Base-by-base conservation (phyloP, 2,113 vertebrate genomes). In the Bos javanicus region DNA sequence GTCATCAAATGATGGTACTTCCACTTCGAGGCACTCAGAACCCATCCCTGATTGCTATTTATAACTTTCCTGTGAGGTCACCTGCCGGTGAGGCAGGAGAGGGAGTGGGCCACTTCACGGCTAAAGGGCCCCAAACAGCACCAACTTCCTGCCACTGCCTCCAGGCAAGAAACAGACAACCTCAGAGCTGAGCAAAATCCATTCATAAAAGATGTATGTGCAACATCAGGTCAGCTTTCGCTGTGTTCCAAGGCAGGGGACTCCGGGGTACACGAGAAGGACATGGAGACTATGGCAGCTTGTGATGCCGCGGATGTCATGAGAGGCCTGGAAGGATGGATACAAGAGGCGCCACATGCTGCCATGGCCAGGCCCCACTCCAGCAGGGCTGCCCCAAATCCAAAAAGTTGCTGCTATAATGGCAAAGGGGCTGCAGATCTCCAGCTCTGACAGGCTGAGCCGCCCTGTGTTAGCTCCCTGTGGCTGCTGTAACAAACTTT, bases 151-250 rank as follows among this genome's bases (percentile, higher is more conserved):
- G 86, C 56, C 36, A 21, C 30, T 83, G 85, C 95, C 67, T 80
- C 16, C 43, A 83, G 83, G 84, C 52, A 30, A 91, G 54, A 95
- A 76, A 60, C 52, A 39, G 28, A 62, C 80, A 62, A 28, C 94
- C 78, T 87, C 76, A 4, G 1, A 4, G 3, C 23, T 10, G 60
- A 95, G 93, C 96, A 89, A 83, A 95, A 93, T 46, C 92, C 54
- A 92, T 57, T 91, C 97, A 97, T 98, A 80, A 88, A 95, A 98
- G 97, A 97, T 97, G 50, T 23, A 98, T 91, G n/a, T 25, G 59
- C 0, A 0, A 71, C 90, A 62, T 78, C 74, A 97, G 97, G 91
- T 97, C 96, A 87, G 87, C 93, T 94, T 98, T 94, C 48, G 19
- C 95, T 80, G 52, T 57, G 54, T 82, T 95, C 89, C 67, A 1